These are phyloP conservation scores for Ernsta delagoae DNA, from an alignment of 2,888 invertebrate genomes.

Conservation along the genomic window DNA sequence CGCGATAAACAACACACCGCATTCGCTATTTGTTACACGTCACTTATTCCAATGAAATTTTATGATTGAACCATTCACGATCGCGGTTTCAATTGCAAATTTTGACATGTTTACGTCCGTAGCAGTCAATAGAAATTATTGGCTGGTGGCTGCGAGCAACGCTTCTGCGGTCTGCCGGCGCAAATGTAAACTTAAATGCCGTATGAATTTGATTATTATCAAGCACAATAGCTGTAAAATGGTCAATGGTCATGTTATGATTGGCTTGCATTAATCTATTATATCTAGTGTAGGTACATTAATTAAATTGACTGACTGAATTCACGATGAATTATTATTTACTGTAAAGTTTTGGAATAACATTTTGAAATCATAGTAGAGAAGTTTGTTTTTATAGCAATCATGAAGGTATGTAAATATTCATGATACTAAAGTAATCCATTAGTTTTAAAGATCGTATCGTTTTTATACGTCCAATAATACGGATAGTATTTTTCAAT, in stretches of 20 bases:
- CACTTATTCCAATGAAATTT: slow-evolving; percentile 43
- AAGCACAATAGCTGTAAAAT: slow-evolving; percentile 3
- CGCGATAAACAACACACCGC: slow-evolving; percentile 39
- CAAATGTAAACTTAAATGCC: neutral
- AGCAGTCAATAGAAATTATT: slow-evolving; percentile 32
- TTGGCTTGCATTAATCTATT: neutral
- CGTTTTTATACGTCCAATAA: neutral
- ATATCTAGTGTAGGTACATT: neutral
- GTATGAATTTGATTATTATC: slow-evolving; percentile 1
- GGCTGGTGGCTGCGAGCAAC: neutral
- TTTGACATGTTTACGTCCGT: slow-evolving; percentile 34
- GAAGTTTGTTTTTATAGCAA: neutral
- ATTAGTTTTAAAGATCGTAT: neutral
- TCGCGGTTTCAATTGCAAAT: slow-evolving; percentile 33
- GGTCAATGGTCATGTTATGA: neutral
- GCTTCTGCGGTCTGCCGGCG: neutral
- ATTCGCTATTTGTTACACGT: slow-evolving; percentile 41
- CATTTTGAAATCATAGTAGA: neutral
- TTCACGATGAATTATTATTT: too few relatives aligned
- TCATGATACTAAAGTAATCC: slow-evolving; percentile 2
- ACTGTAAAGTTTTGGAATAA: neutral
- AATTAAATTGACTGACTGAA: neutral
- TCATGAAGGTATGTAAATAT: neutral
- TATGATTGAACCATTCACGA: slow-evolving; percentile 43
- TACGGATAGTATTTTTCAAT: neutral